Evolutionary conservation across 2,797 vertebrate genomes (phyloP), one percentile per base, ranked within the genome.

Genomic region (Liparis tanakae): DNA sequence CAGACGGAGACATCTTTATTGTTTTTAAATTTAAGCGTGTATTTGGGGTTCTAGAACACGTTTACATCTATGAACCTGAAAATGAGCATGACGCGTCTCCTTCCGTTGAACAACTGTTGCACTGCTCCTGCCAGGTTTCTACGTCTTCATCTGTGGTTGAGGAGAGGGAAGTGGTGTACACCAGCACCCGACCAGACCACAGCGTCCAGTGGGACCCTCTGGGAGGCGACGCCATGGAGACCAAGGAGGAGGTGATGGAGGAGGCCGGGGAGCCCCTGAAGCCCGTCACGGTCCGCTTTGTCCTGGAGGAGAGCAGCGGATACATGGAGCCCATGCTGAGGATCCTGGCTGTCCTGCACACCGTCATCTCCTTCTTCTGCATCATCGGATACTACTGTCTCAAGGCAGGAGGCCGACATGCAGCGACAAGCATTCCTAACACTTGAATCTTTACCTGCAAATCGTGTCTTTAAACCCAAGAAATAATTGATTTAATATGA

Each of bases 331-430:
- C 97, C 66, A 97, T 95, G 0, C 85, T 98, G 70, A 90, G 96
- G 1, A 96, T 98, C 92, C 86, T 98, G 68, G 97, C 96, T 4
- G 85, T 98, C 59, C 86, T 99, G 1, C 97, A 98, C 85, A 99
- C 97, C 0, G 94, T 98, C 90, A 98, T 98, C 84, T 97, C 97
- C 37, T 99, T 98, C 93, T 98, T 96, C 92, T 99, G 97, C 86
- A 98, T 99, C 88, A 98, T 99, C 25, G 97, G 97, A n/a, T 98
- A 98, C 92, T 98, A 98, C 87, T 98, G 97, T 88, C 88, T 99
- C 43, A 99, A 98, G 92, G 97, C 95, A 69, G 5, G 80, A 65
- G 7, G 5, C 51, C 18, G 10, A 50, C 2, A n/a, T 36, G 8
- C 7, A 57, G 17, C 53, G 63, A 10, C 46, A 46, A 22, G 12